These are phyloP conservation scores for Ceratoteleas bidentatus DNA, from an alignment of 1,140 invertebrate genomes.

Conservation along the genomic window DNA sequence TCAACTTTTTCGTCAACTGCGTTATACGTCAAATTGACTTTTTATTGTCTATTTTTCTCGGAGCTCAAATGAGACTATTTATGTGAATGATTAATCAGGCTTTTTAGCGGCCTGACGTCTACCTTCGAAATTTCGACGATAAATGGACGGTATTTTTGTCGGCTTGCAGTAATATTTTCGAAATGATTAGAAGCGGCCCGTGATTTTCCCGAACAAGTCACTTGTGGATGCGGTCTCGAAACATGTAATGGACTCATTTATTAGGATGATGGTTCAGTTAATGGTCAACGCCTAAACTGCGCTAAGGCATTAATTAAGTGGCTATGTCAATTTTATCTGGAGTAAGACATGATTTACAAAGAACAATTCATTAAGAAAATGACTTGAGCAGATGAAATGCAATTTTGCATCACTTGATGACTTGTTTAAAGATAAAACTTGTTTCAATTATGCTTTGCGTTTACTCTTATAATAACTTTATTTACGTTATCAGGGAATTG, in stretches of 20 bases:
- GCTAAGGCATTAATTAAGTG: background rate
- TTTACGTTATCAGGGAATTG: no score
- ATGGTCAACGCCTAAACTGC: no score
- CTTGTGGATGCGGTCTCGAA: no score
- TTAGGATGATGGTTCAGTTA: no score
- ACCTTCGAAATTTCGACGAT: conserved; percentile 20
- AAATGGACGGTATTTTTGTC: conserved; percentile 20
- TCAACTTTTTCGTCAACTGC: conserved; percentile 70
- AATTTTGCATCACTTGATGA: background rate
- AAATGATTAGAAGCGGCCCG: background rate
- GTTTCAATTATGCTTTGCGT: background rate
- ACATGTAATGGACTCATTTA: no score
- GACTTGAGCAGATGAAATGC: background rate
- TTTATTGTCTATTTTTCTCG: conserved; percentile 33
- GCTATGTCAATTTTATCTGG: background rate
- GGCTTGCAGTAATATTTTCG: conserved; percentile 25
- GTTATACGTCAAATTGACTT: conserved; percentile 26
- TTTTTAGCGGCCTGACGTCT: conserved; percentile 8
- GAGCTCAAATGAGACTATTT: conserved; percentile 28
- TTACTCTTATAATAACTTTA: no score
- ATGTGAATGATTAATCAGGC: conserved; percentile 36
- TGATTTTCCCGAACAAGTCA: background rate
- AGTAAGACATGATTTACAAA: background rate
- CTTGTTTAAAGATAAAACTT: background rate
- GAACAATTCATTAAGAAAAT: background rate